A percentile compares a stretch with the other conserved stretches of the same genome.
Conservation (phyloP, 1,140 invertebrate species). For the Lordiphosa mommai region DNA sequence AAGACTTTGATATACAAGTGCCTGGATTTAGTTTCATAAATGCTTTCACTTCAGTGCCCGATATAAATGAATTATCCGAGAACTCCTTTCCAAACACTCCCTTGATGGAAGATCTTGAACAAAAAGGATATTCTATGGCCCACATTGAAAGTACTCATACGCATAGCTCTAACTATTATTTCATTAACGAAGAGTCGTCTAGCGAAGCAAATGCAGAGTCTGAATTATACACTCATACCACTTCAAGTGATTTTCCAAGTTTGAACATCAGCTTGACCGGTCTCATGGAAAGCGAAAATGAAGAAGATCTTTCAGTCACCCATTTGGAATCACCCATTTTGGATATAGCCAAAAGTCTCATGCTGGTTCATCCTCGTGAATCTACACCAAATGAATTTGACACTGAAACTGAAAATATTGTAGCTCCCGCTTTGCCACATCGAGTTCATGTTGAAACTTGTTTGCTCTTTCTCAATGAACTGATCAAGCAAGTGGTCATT, state of each 20-base stretch:
- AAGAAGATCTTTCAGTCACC: neutral
- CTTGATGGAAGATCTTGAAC: neutral
- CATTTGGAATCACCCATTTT: neutral
- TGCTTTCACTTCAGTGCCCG: neutral
- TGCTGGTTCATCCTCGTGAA: neutral
- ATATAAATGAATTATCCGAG: conserved; percentile 9
- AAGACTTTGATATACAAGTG: neutral
- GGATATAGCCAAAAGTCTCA: neutral
- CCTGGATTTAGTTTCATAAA: neutral
- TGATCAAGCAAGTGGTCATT: neutral
- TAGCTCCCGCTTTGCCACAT: neutral
- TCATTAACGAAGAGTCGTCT: too few relatives aligned
- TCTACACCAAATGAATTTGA: neutral
- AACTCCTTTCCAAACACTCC: neutral
- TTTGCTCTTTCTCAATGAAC: neutral
- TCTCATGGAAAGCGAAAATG: neutral
- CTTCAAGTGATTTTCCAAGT: neutral
- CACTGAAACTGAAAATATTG: too few relatives aligned
- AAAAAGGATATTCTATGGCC: neutral
- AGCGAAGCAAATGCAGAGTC: neutral
- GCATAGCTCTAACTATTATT: neutral
- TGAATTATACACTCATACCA: too few relatives aligned
- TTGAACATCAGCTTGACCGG: neutral
- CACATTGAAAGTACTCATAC: neutral
- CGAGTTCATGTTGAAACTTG: neutral